Evolutionary conservation across 2,113 vertebrate genomes (phyloP), one percentile per base, ranked within the genome.

Genomic region (Cryptotis parvus): DNA sequence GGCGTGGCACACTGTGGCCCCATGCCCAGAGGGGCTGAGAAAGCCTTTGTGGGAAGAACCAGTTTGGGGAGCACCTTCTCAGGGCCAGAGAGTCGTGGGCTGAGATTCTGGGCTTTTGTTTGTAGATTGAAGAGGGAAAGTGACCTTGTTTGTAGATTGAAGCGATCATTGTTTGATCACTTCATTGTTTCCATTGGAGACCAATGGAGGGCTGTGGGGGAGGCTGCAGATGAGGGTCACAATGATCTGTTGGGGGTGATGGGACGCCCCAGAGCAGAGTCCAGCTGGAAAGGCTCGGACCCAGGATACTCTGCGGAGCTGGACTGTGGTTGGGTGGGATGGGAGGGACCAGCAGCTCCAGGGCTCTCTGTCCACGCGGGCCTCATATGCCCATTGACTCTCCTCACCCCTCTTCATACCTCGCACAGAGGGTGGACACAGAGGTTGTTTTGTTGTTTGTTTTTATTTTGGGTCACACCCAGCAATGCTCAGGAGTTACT

Each of bases 21-120:
- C 18, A 61, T 24, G 61, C 39, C 6, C 16, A 3, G 22, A 75
- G 31, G 63, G 66, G 26, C 27, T 63, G 26, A 52, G 8, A 55
- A 33, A 24, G 37, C 16, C 43, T 31, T 65, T n/a, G 0, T 3
- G 73, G 75, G 39, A 84, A 87, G 58, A 86, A 43, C 18, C 79
- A 79, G 55, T 68, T 41, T 58, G 55, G 55, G 55, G 24, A 58
- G 55, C 55, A 58, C 55, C 55, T 58, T 58, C 18, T 58, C 68
- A 16, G 20, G 35, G 79, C 61, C 3, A 66, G 89, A 49, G 33
- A 16, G 68, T 35, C 5, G 1, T 72, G 77, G 74, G 45, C 33
- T 91, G 33, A 89, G 12, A 55, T 86, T 66, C 80, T 91, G 35
- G 75, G 79, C 29, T 65, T 9, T 2, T 49, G 45, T n/a, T n/a